Percentiles rank a stretch among this genome's conserved stretches.
phyloP scores from a whole-genome alignment of 2,888 invertebrate species.

The Heliothis peltigera region DNA sequence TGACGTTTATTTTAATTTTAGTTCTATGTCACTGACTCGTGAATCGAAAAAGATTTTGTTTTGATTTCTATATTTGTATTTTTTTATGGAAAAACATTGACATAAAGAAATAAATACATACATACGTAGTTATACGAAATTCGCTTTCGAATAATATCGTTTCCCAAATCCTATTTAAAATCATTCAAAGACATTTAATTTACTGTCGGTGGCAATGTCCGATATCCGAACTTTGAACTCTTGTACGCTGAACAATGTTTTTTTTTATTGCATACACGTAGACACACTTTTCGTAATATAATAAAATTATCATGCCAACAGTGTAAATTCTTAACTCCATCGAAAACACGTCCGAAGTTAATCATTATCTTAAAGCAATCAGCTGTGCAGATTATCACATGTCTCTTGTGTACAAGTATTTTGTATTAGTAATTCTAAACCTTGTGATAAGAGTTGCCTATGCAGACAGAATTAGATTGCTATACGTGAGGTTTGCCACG shows the following conservation, averaged over 20 bases:
- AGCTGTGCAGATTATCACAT: constrained; percentile 15
- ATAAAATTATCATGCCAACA: not conserved
- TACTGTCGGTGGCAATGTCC: not conserved
- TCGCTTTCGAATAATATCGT: not conserved
- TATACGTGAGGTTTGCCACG: constrained; percentile 38
- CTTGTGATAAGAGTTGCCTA: constrained; percentile 27
- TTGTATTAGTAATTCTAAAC: constrained; percentile 19
- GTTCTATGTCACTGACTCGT: constrained; percentile 83
- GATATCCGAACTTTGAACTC: not conserved
- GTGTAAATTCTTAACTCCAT: not conserved
- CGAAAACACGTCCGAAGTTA: not conserved
- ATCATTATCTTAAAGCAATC: not conserved
- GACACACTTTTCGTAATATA: not conserved
- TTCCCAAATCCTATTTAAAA: not conserved
- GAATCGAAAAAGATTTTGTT: constrained; percentile 67
- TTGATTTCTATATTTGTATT: constrained; percentile 51
- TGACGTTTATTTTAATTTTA: constrained; percentile 81
- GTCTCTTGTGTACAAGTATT: not conserved
- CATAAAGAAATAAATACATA: constrained; percentile 29
- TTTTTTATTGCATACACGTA: not conserved
- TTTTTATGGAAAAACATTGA: constrained; percentile 20
- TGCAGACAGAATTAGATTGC: constrained; percentile 25
- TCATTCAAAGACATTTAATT: no score
- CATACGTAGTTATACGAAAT: not conserved
- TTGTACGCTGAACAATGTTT: not conserved